Evolutionary conservation across 2,797 vertebrate genomes (phyloP), one percentile per base, ranked within the genome.

Genomic region (Poeciliopsis gracilis): DNA sequence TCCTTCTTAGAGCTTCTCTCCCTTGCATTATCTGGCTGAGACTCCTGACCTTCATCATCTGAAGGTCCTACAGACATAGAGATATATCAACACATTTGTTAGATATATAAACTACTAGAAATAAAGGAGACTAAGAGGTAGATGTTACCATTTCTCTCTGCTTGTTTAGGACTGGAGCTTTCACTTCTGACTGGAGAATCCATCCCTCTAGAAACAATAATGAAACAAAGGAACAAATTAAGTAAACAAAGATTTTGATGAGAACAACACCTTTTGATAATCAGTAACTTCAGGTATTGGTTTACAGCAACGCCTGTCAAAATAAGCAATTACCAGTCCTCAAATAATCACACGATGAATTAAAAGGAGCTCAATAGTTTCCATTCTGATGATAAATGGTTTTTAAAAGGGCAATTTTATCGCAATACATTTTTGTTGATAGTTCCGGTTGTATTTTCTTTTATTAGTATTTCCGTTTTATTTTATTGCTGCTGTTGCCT

Each of bases 131-230:
- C 6, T 20, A n/a, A 47, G 20, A 75, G 15, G 10, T 13, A 63
- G 15, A 15, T 36, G 57, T 63, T 63, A 93, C 92, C 90, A 43
- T 81, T 89, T 13, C 55, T n/a, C 41, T 90, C 73, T 80, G 53
- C 81, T 15, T 76, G 77, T 9, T 36, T 75, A 83, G 88, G 74
- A 87, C 75, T 86, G 23, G 85, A 76, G 81, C 86, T 89, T 61
- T 18, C 80, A 80, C 79, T 90, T 86, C 45, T 83, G 76, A 2
- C 85, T 75, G 90, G 79, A 88, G 91, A 92, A 61, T 90, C 90
- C 93, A 94, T 94, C 67, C 30, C 90, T 93, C 23, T 69, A 73
- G 82, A 55, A 33, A 4, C 73, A 12, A 75, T 4, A 45, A 43
- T 20, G 46, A 41, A 55, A 33, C 9, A 30, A 25, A 5, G 23